Evolutionary conservation across 1,140 invertebrate species (phyloP), one percentile per base, ranked within the genome.

Genomic region (Sinonovacula constricta): DNA sequence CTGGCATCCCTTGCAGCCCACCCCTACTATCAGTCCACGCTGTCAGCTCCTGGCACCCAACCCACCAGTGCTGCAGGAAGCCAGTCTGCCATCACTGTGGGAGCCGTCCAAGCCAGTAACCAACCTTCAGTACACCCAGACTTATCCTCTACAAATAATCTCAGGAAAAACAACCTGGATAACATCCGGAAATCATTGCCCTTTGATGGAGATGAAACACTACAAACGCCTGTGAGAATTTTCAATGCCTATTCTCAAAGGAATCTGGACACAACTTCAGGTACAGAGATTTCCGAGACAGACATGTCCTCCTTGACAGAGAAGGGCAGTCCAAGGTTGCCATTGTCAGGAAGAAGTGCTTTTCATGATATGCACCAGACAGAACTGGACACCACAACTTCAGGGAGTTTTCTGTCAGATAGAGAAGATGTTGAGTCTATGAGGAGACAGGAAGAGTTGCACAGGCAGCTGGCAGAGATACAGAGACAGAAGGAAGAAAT

Each of bases 401-500:
- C 82, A 24, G 15, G 5, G 28, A 82, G n/a, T 59, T 85, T 62
- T 71, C 66, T 45, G 79, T 81, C 26, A 80, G 80, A 56, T 81
- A 85, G 36, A 79, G 78, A 22, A 74, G 39, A 78, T 14, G 60
- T 81, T 12, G 53, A 66, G 15, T 85, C 82, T 31, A 79, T 82
- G 57, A 76, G 75, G n/a, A 77, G 87, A 49, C 85, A 86, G 68
- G 24, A 69, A 10, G 83, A 88, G 51, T 66, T 88, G 7, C 66
- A 75, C 26, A 53, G 79, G 28, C 87, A 88, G 56, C 65, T 88
- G 33, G 70, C 75, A n/a, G 86, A 85, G 56, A 87, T 88, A 51
- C 85, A 87, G 76, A 62, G 75, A 62, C 85, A 87, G 77, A 88
- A 87, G 74, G 85, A 87, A 18, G 81, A 82, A 14, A 85, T 87